Evolutionary conservation across 2,113 vertebrate species (phyloP).

Genomic region (Tringa solitaria): DNA sequence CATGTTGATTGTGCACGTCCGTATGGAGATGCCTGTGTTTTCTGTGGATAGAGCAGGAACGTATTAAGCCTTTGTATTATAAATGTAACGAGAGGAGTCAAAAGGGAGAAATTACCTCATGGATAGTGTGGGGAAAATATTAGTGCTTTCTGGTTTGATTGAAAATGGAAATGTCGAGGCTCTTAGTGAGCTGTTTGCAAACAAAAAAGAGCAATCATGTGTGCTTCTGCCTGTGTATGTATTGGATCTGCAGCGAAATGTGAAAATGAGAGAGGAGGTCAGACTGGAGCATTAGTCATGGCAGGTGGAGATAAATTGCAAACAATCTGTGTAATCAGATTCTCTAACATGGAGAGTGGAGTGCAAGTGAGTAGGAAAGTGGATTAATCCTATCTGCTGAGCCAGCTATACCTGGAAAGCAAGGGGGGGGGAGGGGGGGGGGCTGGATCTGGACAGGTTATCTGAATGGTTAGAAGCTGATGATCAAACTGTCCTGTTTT

Average conservation of each 20-base stretch:
- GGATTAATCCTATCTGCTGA: conserved; percentile 31
- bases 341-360: conserved; percentile 33
- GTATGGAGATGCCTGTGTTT: not conserved
- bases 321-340: conserved; percentile 46
- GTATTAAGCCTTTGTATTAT: not conserved
- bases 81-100: not conserved
- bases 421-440: not conserved
- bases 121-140: not conserved
- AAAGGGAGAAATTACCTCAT: not conserved
- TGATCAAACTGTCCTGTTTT: not conserved
- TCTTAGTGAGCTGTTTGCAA: not conserved
- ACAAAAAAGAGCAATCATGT: not conserved
- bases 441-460: not conserved
- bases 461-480: not conserved
- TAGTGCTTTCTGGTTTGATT: not conserved
- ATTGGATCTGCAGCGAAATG: not conserved
- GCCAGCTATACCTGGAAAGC: not conserved
- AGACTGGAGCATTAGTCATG: not conserved
- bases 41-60: not conserved
- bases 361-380: not conserved
- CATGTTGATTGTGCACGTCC: not conserved
- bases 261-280: not conserved
- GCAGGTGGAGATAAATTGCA: conserved; percentile 42
- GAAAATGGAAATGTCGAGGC: not conserved
- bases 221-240: not conserved